Conservation (phyloP, 2,888 invertebrate species). For the Perithous albicinctus region DNA sequence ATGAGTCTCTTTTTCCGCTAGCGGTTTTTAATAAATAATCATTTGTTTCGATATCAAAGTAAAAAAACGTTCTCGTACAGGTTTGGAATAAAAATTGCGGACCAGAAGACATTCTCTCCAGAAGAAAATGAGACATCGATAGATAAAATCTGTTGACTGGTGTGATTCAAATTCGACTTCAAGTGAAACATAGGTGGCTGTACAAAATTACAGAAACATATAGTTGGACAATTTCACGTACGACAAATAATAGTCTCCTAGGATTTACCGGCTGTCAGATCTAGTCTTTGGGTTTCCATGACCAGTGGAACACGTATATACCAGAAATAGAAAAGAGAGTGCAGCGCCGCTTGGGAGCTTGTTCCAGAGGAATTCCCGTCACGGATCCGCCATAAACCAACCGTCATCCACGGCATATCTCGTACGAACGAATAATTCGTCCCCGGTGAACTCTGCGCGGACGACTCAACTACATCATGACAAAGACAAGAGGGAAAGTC, state of each 20-base stretch:
- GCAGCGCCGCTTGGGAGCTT: slow-evolving; percentile 47
- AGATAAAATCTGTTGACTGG: too few relatives aligned
- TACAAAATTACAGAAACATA: too few relatives aligned
- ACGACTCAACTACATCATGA: slow-evolving; percentile 62
- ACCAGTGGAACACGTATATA: slow-evolving; percentile 33
- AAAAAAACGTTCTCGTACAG: too few relatives aligned
- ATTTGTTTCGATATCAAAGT: too few relatives aligned
- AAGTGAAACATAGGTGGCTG: too few relatives aligned
- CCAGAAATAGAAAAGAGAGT: slow-evolving; percentile 49
- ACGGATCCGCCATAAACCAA: slow-evolving; percentile 74
- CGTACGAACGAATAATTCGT: slow-evolving; percentile 63
- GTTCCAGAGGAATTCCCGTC: slow-evolving; percentile 71
- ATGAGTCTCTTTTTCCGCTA: too few relatives aligned
- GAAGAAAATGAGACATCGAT: too few relatives aligned
- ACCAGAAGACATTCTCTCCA: too few relatives aligned
- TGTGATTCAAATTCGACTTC: too few relatives aligned
- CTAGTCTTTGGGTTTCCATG: slow-evolving; percentile 41
- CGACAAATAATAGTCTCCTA: slow-evolving; percentile 41
- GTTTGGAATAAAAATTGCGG: too few relatives aligned
- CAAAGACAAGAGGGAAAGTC: slow-evolving; percentile 45
- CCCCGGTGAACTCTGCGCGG: slow-evolving; percentile 53
- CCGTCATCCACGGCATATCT: slow-evolving; percentile 60
- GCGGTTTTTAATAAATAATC: too few relatives aligned
- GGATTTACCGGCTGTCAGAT: slow-evolving; percentile 34
- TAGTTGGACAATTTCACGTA: slow-evolving; percentile 33